These are phyloP conservation scores for Garrulus glandarius DNA, from an alignment of 2,797 vertebrate genomes.

Conservation along the genomic window DNA sequence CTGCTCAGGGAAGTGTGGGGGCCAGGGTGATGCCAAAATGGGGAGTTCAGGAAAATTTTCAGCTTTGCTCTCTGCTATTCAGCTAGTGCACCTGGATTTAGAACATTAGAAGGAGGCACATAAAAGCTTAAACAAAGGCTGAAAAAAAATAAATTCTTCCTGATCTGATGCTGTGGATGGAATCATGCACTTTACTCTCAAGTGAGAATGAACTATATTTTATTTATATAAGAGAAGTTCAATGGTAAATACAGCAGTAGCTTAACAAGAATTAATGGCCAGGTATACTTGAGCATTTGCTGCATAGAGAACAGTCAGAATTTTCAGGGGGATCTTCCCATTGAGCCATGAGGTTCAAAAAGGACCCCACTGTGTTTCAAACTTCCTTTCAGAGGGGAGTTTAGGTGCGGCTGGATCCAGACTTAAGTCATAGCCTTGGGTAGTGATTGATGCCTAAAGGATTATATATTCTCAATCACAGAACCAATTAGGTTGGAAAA, in stretches of 20 bases:
- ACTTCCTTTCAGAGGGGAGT: not conserved
- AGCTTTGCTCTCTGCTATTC: not conserved
- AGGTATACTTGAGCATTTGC: not conserved
- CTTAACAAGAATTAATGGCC: not conserved
- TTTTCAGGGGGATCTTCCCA: not conserved
- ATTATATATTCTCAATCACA: not conserved
- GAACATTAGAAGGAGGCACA: not conserved
- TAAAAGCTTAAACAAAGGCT: not conserved
- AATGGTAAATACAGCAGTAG: not conserved
- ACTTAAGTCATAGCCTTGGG: not conserved
- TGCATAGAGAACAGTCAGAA: not conserved
- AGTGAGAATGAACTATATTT: not conserved
- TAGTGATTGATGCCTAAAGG: not conserved
- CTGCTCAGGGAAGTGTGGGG: not conserved
- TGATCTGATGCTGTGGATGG: not conserved
- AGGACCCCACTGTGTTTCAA: not conserved
- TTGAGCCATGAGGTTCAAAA: not conserved
- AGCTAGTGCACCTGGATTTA: not conserved
- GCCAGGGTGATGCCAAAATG: not conserved
- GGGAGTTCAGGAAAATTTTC: not conserved
- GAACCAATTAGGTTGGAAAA: not conserved
- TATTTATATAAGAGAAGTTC: not conserved
- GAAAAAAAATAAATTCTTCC: not conserved
- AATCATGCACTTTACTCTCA: not conserved
- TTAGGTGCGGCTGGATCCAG: rapidly evolving